These are phyloP conservation scores for Caenorhabditis sinica DNA, from an alignment of 2,888 invertebrate genomes.

Conservation along the genomic window DNA sequence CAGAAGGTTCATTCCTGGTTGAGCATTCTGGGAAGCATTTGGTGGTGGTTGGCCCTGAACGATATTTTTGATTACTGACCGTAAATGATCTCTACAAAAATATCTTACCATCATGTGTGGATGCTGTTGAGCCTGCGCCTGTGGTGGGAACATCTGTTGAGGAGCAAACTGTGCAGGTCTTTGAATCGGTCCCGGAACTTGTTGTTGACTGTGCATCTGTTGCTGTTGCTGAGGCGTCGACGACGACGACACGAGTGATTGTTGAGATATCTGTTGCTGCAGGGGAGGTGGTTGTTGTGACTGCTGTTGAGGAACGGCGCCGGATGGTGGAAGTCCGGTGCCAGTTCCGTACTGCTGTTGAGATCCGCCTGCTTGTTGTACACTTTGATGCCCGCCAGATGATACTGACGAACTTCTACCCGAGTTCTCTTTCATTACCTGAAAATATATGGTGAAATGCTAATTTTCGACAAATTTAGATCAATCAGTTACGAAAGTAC, in stretches of 20 bases:
- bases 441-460: constrained; percentile 15
- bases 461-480: too few relatives aligned
- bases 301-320: constrained; percentile 38
- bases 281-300: constrained; percentile 13
- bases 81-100: too few relatives aligned
- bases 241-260: constrained; percentile 5
- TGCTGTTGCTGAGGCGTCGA: constrained; percentile 27
- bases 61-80: too few relatives aligned
- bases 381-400: constrained; percentile 67
- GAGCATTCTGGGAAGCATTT: constrained; percentile 17
- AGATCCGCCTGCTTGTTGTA: constrained; percentile 20
- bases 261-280: constrained; percentile 24
- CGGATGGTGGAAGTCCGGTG: constrained; percentile 59
- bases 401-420: constrained; percentile 73
- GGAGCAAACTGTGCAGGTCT: constrained; percentile 37
- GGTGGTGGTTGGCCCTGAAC: constrained; percentile 37
- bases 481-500: too few relatives aligned
- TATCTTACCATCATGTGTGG: constrained; percentile 52
- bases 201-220: constrained; percentile 23
- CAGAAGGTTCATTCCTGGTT: constrained; percentile 43
- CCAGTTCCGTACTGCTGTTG: constrained; percentile 48
- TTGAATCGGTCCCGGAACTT: constrained; percentile 51
- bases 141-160: constrained; percentile 34
- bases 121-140: constrained; percentile 20
- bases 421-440: constrained; percentile 75